Evolutionary conservation across 2,888 invertebrate species (phyloP).

Genomic region (Acrobasis suavella): DNA sequence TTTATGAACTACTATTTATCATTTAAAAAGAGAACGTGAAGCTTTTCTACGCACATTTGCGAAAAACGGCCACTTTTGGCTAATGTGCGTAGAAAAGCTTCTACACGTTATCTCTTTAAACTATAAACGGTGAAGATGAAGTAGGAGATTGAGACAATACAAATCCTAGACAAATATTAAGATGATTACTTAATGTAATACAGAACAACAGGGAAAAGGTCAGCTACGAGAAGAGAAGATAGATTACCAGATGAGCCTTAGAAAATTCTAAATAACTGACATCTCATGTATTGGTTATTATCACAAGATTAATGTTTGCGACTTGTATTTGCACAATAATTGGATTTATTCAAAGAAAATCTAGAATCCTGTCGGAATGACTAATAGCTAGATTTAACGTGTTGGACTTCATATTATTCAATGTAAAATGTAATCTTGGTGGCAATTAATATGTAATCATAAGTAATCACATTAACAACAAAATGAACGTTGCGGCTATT

Average conservation of each 20-base stretch:
- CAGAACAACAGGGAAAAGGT: background rate
- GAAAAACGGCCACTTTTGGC: too few species aligned
- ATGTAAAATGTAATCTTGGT: constrained; percentile 15
- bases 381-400: constrained; percentile 24
- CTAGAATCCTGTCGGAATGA: constrained; percentile 22
- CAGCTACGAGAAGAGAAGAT: constrained; percentile 1
- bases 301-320: constrained; percentile 19
- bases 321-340: constrained; percentile 20
- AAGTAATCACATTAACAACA: constrained; percentile 1
- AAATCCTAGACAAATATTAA: too few species aligned
- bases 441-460: constrained; percentile 24
- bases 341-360: constrained; percentile 26
- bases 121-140: too few species aligned
- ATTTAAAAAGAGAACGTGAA: too few species aligned
- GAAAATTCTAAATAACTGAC: constrained; percentile 16
- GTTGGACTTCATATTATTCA: constrained; percentile 24
- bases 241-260: constrained; percentile 3
- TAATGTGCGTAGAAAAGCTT: too few species aligned
- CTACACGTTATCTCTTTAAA: too few species aligned
- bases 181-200: background rate
- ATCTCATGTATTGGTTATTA: constrained; percentile 15
- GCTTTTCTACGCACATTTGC: too few species aligned
- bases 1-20: too few species aligned
- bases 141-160: too few species aligned
- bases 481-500: background rate